Evolutionary conservation across 2,113 vertebrate species (phyloP).

Genomic region (Pituophis catenifer): DNA sequence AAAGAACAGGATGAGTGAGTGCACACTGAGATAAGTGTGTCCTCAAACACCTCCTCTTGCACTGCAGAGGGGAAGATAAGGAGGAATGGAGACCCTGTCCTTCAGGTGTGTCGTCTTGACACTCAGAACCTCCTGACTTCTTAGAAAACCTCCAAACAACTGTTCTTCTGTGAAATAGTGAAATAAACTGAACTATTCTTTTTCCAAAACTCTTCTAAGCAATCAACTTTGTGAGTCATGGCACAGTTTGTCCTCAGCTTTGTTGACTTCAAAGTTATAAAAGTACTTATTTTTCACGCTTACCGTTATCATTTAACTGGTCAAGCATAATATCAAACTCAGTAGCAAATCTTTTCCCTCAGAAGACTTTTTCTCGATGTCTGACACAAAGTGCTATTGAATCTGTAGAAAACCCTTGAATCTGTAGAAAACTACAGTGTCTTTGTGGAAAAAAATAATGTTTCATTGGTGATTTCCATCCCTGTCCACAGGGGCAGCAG

Average conservation of each 20-base stretch:
- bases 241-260: neutral
- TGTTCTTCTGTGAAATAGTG: neutral
- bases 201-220: neutral
- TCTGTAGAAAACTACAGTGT: neutral
- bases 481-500: neutral
- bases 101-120: neutral
- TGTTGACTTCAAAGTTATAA: neutral
- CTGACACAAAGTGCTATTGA: neutral
- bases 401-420: neutral
- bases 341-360: neutral
- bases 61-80: neutral
- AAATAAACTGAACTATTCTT: neutral
- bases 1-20: neutral
- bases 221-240: neutral
- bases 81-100: neutral
- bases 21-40: neutral
- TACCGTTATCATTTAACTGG: neutral
- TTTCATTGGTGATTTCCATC: neutral
- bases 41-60: neutral
- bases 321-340: neutral
- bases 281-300: neutral
- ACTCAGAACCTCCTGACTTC: neutral
- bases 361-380: neutral
- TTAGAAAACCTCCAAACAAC: neutral
- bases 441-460: neutral